These are phyloP conservation scores for Rhorus exstirpatorius DNA, from an alignment of 2,888 invertebrate species.

Conservation along the genomic window DNA sequence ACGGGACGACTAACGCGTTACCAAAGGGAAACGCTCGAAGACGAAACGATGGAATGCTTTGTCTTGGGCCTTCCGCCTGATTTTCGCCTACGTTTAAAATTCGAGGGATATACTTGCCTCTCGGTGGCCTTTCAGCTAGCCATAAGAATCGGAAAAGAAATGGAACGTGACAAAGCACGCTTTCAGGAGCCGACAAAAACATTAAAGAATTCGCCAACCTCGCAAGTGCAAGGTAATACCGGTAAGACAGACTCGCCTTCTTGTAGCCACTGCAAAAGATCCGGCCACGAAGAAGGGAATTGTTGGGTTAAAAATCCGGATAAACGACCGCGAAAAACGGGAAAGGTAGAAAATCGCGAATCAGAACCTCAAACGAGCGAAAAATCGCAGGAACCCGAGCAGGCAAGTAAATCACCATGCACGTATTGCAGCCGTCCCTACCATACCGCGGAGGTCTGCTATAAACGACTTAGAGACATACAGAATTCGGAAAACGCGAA, in stretches of 20 bases:
- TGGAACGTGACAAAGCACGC: constrained; percentile 41
- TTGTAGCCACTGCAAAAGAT: constrained; percentile 23
- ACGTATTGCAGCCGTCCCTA: too few species aligned
- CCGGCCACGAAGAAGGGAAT: constrained; percentile 38
- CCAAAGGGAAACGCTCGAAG: too few species aligned
- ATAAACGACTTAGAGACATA: not conserved
- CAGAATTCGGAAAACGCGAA: too few species aligned
- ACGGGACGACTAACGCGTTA: too few species aligned
- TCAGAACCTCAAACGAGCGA: too few species aligned
- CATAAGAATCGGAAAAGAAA: constrained; percentile 40
- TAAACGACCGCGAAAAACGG: constrained; percentile 9
- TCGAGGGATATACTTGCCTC: constrained; percentile 36
- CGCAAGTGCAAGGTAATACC: too few species aligned
- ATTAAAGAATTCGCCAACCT: too few species aligned
- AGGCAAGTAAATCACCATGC: not conserved
- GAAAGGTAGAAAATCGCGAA: not conserved
- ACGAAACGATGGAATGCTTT: too few species aligned
- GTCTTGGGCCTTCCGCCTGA: not conserved
- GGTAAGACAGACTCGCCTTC: too few species aligned
- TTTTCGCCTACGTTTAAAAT: constrained; percentile 43
- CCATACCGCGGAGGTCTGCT: too few species aligned
- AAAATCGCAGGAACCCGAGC: too few species aligned
- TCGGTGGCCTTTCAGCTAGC: not conserved
- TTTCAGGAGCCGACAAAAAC: not conserved
- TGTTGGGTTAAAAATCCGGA: constrained; percentile 20